Conservation (phyloP, 2,888 invertebrate species). For the Gasteruption jaculator region DNA sequence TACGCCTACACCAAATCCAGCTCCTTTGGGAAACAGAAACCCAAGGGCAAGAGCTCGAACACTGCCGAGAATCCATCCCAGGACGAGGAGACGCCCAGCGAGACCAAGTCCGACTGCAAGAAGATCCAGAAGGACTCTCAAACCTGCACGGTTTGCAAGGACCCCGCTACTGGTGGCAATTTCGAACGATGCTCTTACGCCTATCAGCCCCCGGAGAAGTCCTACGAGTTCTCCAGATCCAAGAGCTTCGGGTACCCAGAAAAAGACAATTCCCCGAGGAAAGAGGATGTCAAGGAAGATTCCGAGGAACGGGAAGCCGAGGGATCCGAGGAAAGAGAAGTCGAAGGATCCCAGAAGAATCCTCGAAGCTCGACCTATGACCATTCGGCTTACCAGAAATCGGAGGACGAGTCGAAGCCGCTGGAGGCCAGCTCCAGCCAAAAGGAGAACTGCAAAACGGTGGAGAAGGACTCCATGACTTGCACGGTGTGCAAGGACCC, state of each 20-base stretch:
- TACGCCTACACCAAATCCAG: constrained; percentile 34
- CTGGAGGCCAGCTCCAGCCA: constrained; percentile 19
- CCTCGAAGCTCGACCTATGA: no score
- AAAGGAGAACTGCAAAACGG: constrained; percentile 63
- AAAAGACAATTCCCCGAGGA: background rate
- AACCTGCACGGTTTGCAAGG: constrained; percentile 57
- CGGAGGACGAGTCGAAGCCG: constrained; percentile 61
- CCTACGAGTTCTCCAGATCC: constrained; percentile 40
- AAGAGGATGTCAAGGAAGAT: constrained; percentile 1
- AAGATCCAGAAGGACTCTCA: constrained; percentile 46
- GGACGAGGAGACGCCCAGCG: constrained; percentile 10
- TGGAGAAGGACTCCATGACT: constrained; percentile 62
- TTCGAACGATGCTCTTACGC: constrained; percentile 60
- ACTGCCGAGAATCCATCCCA: constrained; percentile 14
- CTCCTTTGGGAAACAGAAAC: constrained; percentile 22
- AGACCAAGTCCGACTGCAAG: constrained; percentile 25
- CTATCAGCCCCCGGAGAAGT: constrained; percentile 51
- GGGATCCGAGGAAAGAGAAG: constrained; percentile 11
- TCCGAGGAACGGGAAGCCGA: constrained; percentile 2
- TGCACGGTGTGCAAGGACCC: constrained; percentile 73
- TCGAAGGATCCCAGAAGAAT: constrained; percentile 6
- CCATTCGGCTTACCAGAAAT: constrained; percentile 55
- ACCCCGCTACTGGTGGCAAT: constrained; percentile 55
- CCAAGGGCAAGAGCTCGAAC: constrained; percentile 4
- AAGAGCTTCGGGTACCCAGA: constrained; percentile 38